Conservation (phyloP, 1,140 invertebrate genomes). For the Drosophila sproati region DNA sequence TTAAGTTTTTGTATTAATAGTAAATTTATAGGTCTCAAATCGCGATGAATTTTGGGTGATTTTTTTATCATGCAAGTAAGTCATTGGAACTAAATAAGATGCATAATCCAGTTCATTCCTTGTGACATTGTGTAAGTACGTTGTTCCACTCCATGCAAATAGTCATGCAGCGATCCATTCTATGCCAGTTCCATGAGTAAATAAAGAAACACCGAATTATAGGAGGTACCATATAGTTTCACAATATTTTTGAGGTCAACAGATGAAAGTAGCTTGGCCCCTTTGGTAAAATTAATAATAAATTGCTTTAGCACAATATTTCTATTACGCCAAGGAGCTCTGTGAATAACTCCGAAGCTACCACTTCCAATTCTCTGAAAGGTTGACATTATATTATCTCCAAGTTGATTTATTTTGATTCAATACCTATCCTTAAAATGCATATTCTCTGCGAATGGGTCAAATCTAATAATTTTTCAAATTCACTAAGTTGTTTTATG, state of each 20-base stretch:
- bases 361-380: background rate
- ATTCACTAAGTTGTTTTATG: too few species aligned
- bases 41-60: conserved; percentile 17
- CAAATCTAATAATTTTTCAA: too few species aligned
- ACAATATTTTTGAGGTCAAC: conserved; percentile 6
- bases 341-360: background rate
- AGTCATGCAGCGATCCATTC: background rate
- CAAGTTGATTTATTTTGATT: too few species aligned
- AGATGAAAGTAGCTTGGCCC: background rate
- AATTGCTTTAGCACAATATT: background rate
- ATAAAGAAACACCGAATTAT: background rate
- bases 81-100: background rate
- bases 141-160: background rate
- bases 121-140: background rate
- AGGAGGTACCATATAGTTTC: background rate
- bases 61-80: conserved; percentile 16
- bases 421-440: too few species aligned
- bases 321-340: background rate
- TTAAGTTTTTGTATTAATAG: background rate
- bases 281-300: background rate
- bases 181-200: background rate
- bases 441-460: too few species aligned
- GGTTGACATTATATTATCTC: too few species aligned
- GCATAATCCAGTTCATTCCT: conserved; percentile 5
- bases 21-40: conserved; percentile 10